Evolutionary conservation across 2,113 vertebrate genomes (phyloP).

Genomic region (Lycocorax pyrrhopterus): DNA sequence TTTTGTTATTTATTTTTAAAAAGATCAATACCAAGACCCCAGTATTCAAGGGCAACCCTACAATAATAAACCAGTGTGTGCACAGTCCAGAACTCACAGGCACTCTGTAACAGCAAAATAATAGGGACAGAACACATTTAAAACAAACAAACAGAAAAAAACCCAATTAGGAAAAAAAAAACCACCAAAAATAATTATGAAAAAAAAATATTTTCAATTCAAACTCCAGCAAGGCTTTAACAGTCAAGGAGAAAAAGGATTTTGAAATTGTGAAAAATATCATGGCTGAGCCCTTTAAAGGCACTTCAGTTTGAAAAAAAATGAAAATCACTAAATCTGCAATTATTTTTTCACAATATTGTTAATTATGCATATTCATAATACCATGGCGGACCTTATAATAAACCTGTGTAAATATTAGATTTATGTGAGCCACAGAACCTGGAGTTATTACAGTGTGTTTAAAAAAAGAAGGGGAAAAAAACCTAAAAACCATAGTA

Average conservation of each 20-base stretch:
- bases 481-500: neutral
- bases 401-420: constrained; percentile 64
- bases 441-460: constrained; percentile 23
- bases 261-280: constrained; percentile 49
- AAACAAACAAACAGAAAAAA: neutral
- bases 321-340: constrained; percentile 67
- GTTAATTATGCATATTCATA: constrained; percentile 75
- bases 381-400: constrained; percentile 68
- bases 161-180: neutral
- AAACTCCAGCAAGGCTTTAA: constrained; percentile 25
- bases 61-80: constrained; percentile 60
- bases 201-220: constrained; percentile 42
- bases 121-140: neutral
- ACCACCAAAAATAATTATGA: neutral
- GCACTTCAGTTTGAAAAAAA: constrained; percentile 46
- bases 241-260: constrained; percentile 26
- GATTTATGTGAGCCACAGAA: constrained; percentile 39
- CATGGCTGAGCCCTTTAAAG: constrained; percentile 28
- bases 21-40: constrained; percentile 68
- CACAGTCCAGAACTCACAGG: constrained; percentile 43
- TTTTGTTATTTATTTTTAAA: constrained; percentile 63
- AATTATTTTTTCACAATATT: constrained; percentile 73
- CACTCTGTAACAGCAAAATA: constrained; percentile 35
- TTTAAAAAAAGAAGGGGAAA: neutral
- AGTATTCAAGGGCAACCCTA: constrained; percentile 68